Base-by-base conservation (phyloP, 2,797 vertebrate species). In the Paramormyrops hopkinsi region DNA sequence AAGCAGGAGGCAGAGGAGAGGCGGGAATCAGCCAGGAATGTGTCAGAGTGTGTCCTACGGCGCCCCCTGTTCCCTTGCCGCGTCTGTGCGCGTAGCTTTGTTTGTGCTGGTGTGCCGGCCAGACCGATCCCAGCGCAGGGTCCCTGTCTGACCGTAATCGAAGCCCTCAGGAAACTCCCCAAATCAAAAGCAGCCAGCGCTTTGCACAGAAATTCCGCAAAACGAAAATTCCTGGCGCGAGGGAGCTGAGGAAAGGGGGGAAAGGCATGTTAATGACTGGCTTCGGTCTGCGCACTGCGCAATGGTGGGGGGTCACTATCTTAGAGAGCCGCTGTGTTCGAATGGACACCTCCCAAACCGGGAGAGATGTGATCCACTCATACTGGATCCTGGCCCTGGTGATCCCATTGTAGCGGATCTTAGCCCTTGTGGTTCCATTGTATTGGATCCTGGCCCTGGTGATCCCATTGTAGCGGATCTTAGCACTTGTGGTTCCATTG, bases 41-140 rank as follows among this genome's bases (percentile, higher is more conserved):
- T 96, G 95, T 95, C 96, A 95, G 94, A 94, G 89, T 92, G 93
- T 94, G 95, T 95, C 94, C 95, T 94, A 92, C 94, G 94, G 92
- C 93, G 89, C 94, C 94, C 94, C 94, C 92, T 92, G 48, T 25
- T 6, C 90, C 88, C 88, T 82, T 5, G 53, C 12, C 84, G 87
- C 33, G 62, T 88, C 83, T 88, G 87, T 93, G 93, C 92, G 89
- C 93, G 92, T 93, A 93, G 93, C 91, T 92, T 92, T 93, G 91
- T 93, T 91, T 91, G 86, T 88, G 90, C 90, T 86, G 89, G 88
- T 92, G 89, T 91, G 92, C 92, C 91, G 89, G 91, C 86, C 88
- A 93, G 93, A 93, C 93, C 88, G 90, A 91, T 92, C 93, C 86
- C 88, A 44, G 48, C 69, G 65, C 12, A 87, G 88, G 93, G 93